These are phyloP conservation scores for Trogon melanurus DNA, from an alignment of 2,113 vertebrate species.

Conservation along the genomic window DNA sequence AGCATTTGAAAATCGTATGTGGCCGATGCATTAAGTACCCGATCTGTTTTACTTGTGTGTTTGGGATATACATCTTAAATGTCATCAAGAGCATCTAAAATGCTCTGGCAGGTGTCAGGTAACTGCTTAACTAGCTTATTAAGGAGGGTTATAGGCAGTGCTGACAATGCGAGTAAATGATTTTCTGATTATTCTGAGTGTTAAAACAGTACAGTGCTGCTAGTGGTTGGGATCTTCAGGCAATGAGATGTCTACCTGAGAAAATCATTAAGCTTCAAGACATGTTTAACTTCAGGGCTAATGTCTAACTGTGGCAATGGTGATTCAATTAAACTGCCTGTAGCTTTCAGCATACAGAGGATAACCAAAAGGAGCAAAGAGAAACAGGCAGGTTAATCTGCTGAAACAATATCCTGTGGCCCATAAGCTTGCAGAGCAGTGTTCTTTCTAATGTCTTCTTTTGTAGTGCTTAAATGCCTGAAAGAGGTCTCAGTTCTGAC, in stretches of 20 bases:
- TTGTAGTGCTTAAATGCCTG: not conserved
- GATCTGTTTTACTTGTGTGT: not conserved
- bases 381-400: constrained; percentile 17
- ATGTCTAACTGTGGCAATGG: not conserved
- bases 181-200: not conserved
- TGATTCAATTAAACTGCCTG: not conserved
- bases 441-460: constrained; percentile 8
- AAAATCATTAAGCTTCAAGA: not conserved
- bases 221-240: not conserved
- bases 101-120: not conserved
- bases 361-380: not conserved
- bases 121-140: not conserved
- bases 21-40: not conserved
- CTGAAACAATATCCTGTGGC: not conserved
- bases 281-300: not conserved
- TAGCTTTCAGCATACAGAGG: not conserved
- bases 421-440: not conserved
- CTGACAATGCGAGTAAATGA: not conserved
- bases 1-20: not conserved
- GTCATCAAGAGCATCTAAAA: not conserved
- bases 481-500: not conserved
- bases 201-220: not conserved
- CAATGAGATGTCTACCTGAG: not conserved
- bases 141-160: not conserved
- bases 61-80: not conserved